Conservation (phyloP, 2,113 vertebrate genomes). For the Oxygymnocypris stewartii region DNA sequence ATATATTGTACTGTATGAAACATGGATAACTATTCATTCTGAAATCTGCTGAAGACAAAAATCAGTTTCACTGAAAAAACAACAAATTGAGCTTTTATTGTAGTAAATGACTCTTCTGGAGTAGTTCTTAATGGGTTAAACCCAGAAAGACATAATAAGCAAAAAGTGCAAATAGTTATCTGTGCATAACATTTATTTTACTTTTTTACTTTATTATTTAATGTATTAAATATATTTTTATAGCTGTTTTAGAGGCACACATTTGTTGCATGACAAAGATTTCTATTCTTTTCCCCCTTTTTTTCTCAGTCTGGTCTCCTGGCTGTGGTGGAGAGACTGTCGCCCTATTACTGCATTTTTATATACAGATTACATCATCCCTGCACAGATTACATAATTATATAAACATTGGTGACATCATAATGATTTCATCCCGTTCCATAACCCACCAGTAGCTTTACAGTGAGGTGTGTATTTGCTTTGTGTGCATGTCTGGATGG, state of each 20-base stretch:
- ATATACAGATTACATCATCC: slow-evolving; percentile 54
- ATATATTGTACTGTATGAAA: not conserved
- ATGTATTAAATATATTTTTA: no score
- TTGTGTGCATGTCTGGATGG: not conserved
- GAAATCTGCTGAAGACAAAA: not conserved
- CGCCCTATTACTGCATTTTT: slow-evolving; percentile 44
- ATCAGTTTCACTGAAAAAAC: not conserved
- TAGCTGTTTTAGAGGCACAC: not conserved
- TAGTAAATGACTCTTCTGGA: not conserved
- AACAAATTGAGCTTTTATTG: not conserved
- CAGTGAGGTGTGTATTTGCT: slow-evolving; percentile 4
- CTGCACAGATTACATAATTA: slow-evolving; percentile 52
- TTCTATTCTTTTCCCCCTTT: not conserved
- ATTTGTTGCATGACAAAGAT: not conserved
- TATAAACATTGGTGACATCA: slow-evolving; percentile 54
- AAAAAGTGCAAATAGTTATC: not conserved
- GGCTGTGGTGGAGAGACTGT: slow-evolving; percentile 20
- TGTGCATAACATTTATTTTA: not conserved
- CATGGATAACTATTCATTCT: not conserved
- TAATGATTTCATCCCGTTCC: slow-evolving; percentile 38
- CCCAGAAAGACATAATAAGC: not conserved
- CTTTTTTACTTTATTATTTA: not conserved
- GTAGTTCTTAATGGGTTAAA: not conserved
- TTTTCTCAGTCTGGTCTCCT: not conserved
- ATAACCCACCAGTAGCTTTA: slow-evolving; percentile 25